Base-by-base conservation (phyloP, 2,113 vertebrate genomes). In the Xiphophorus hellerii region DNA sequence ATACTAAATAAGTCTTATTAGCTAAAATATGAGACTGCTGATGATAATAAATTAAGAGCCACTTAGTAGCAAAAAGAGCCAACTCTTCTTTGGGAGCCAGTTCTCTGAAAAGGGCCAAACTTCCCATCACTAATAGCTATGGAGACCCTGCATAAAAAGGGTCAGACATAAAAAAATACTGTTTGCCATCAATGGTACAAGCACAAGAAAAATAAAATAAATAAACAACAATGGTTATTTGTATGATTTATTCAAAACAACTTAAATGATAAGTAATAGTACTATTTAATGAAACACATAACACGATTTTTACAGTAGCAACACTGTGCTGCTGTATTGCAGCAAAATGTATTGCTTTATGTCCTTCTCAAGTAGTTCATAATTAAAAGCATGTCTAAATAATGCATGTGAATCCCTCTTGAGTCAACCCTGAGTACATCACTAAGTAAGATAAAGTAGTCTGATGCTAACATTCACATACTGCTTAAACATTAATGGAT, bases 241-340 rank as follows among this genome's bases (percentile, higher is more conserved):
- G 31, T 30, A 71, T 81, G 13, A 83, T 91, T 89, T 91, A 90
- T 87, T 88, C 29, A 78, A 17, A 51, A 44, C 74, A 76, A 68
- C 37, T 86, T 39, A 73, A 31, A 77, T 69, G 31, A 74, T 68
- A 5, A 62, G 83, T 14, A 76, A 62, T 51, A 78, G 39, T 69
- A 10, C 42, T 66, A 58, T 76, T 48, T 35, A 5, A 82, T 28
- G 78, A 70, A 79, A 69, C 35, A 63, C 9, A 69, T 10, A 65
- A 67, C 9, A 61, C 54, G 25, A 17, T 31, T 66, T 73, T 74
- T 69, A 75, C 39, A 67, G 58, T 31, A 74, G 69, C 11, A 71
- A 84, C 44, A 37, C 10, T 37, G 35, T 37, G 35, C 35, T 37
- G 35, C 35, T 37, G 35, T 37, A 37, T 37, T 37, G 35, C 35